Evolutionary conservation across 1,140 invertebrate species (phyloP), one percentile per base, ranked within the genome.

Genomic region (Panagrolaimus sp.): DNA sequence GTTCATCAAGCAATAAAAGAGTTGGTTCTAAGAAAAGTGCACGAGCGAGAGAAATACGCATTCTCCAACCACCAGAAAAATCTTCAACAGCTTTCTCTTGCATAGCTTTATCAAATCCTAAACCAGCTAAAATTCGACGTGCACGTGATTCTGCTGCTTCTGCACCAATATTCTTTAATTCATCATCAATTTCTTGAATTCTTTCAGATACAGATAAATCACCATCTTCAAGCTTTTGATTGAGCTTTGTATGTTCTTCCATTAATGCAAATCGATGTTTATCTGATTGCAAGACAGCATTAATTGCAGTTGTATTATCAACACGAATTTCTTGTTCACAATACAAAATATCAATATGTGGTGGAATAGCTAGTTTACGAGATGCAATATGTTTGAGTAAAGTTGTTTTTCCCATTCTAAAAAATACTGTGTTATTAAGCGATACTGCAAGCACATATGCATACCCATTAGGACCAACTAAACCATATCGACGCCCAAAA

Each of bases 1-100:
- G 97, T 78, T 97, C 96, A 85, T 94, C 92, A 79, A 94, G 90
- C 57, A 84, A 72, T n/a, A 84, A 69, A 42, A 84, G 71, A 69
- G 84, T 83, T 9, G 83, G 83, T 48, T 88, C 89, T 9, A 93
- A 91, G 85, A 98, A 99, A 1, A 99, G 85, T n/a, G 96, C 96
- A 75, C 95, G 87, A 0, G 96, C 96, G 7, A 99, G 85, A 0
- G 96, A 94, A 9, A 99, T 87, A 78, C 96, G 88, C 96, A 98
- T 98, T 75, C 96, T 87, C 96, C 96, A 99, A 42, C 96, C 96
- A 77, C 96, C 96, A 44, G 93, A 97, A 85, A 98, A 98, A 43
- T 93, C 89, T 76, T 85, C 85, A 69, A 47, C 72, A 9, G 31
- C 63, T 20, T 76, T 76, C 45, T 82, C 81, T 63, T 75, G 71